phyloP scores from a whole-genome alignment of 2,888 invertebrate genomes.

The Amphipyra berbera region DNA sequence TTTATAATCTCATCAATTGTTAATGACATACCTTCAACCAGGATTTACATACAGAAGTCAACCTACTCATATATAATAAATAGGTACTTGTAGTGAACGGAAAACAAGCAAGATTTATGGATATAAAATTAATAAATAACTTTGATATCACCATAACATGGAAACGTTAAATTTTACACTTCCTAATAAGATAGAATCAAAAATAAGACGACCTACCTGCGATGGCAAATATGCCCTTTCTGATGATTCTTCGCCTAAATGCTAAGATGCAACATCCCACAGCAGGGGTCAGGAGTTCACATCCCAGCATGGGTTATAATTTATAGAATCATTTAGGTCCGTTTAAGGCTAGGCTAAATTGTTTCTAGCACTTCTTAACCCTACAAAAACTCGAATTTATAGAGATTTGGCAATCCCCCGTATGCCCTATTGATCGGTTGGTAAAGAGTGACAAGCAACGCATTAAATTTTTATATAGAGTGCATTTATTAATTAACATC shows the following conservation, averaged over 20 bases:
- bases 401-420: background rate
- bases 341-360: conserved; percentile 32
- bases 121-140: conserved; percentile 17
- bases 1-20: too few relatives aligned
- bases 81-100: conserved; percentile 3
- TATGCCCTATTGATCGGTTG: too few relatives aligned
- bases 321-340: conserved; percentile 42
- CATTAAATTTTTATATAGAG: too few relatives aligned
- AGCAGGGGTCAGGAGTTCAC: conserved; percentile 50
- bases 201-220: conserved; percentile 21
- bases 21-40: too few relatives aligned
- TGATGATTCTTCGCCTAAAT: conserved; percentile 42
- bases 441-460: too few relatives aligned
- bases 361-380: conserved; percentile 24
- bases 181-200: conserved; percentile 25
- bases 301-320: conserved; percentile 50
- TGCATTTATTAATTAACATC: too few relatives aligned
- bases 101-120: conserved; percentile 22
- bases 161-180: conserved; percentile 9
- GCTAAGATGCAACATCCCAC: conserved; percentile 51
- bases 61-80: too few relatives aligned
- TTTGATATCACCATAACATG: too few relatives aligned
- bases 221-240: conserved; percentile 30
- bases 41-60: too few relatives aligned
- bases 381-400: conserved; percentile 8